phyloP scores from a whole-genome alignment of 2,113 vertebrate species.

The Triplophysa siluroides region DNA sequence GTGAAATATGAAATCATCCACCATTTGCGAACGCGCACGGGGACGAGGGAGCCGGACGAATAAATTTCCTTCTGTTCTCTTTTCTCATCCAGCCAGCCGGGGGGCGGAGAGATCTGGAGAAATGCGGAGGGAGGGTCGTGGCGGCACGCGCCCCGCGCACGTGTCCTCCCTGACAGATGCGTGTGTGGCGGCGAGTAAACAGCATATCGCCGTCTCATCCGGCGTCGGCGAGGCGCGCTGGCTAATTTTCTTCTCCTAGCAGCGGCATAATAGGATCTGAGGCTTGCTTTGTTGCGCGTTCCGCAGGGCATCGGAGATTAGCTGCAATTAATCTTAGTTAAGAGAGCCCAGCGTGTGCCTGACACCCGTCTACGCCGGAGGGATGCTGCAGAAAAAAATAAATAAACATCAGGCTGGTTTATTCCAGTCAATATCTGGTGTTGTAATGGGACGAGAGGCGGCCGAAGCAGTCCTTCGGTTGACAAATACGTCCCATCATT shows the following conservation, averaged over 20 bases:
- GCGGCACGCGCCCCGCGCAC: neutral
- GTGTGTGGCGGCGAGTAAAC: slow-evolving; percentile 43
- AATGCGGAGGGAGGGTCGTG: slow-evolving; percentile 4
- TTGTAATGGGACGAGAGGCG: slow-evolving; percentile 37
- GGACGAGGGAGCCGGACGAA: neutral
- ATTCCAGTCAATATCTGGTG: slow-evolving; percentile 23
- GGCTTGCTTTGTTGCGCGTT: slow-evolving; percentile 44
- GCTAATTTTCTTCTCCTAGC: slow-evolving; percentile 28
- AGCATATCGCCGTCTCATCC: slow-evolving; percentile 13
- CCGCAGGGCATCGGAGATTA: slow-evolving; percentile 45
- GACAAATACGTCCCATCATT: slow-evolving; percentile 29
- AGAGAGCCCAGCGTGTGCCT: slow-evolving; percentile 52
- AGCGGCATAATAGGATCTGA: slow-evolving; percentile 42
- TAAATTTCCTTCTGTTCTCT: neutral
- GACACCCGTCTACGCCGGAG: slow-evolving; percentile 49
- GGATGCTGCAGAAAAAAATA: slow-evolving; percentile 17
- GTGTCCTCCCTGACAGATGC: slow-evolving; percentile 34
- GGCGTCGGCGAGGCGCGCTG: slow-evolving; percentile 7
- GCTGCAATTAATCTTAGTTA: slow-evolving; percentile 45
- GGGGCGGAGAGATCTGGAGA: slow-evolving; percentile 9
- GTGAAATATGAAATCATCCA: slow-evolving; percentile 45
- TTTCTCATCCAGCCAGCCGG: neutral
- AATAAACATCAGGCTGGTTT: slow-evolving; percentile 25
- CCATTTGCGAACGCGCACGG: slow-evolving; percentile 38
- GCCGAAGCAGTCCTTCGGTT: slow-evolving; percentile 19